phyloP scores from a whole-genome alignment of 1,140 invertebrate genomes.

The Diploscapter pachys region DNA sequence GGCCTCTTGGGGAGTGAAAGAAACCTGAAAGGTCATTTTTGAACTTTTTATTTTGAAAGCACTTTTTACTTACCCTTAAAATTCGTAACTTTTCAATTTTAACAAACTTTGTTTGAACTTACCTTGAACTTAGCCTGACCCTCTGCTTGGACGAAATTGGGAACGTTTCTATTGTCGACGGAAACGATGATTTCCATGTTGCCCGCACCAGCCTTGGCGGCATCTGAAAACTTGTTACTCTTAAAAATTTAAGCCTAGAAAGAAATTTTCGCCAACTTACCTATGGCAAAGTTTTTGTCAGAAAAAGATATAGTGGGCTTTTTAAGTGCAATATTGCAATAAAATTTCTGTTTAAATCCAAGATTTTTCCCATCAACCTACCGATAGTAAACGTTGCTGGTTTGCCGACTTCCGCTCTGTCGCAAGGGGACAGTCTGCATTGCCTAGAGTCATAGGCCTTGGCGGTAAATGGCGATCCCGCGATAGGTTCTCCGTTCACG shows the following conservation, averaged over 20 bases:
- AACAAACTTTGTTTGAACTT: too few relatives aligned
- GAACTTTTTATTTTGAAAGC: conserved; percentile 63
- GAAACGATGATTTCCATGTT: conserved; percentile 88
- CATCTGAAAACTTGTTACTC: conserved; percentile 55
- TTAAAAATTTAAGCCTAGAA: background rate
- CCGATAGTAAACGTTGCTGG: conserved; percentile 61
- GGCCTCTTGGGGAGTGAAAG: conserved; percentile 90
- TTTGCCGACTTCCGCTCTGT: conserved; percentile 80
- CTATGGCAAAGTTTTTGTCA: too few relatives aligned
- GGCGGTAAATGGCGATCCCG: conserved; percentile 87
- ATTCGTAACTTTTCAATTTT: too few relatives aligned
- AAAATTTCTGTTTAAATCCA: background rate
- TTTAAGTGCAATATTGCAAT: too few relatives aligned
- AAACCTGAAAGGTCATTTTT: conserved; percentile 67
- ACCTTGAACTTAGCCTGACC: conserved; percentile 75
- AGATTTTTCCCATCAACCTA: background rate
- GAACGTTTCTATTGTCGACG: conserved; percentile 92
- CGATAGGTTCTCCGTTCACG: conserved; percentile 76
- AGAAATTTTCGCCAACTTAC: background rate
- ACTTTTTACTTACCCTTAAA: too few relatives aligned
- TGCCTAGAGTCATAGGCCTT: conserved; percentile 90
- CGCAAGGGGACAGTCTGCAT: conserved; percentile 84
- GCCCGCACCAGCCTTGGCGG: conserved; percentile 61
- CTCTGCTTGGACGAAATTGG: conserved; percentile 95
- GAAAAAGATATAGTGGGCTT: too few relatives aligned